Evolutionary conservation across 1,140 invertebrate genomes (phyloP).

Genomic region (Drosophila varians): DNA sequence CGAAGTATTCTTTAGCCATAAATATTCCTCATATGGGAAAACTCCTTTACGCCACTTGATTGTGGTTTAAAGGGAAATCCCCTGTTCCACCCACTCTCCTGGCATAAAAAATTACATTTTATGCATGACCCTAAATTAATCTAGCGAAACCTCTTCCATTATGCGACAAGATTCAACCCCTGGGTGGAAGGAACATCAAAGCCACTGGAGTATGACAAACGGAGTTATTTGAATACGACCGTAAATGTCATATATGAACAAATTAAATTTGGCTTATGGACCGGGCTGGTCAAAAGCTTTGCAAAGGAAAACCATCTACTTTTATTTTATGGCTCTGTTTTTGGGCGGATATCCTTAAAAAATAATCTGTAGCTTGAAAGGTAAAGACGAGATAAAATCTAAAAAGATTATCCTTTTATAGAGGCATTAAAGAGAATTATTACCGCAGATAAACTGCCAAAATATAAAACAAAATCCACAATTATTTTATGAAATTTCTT

Average conservation of each 20-base stretch:
- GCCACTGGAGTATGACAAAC: slow-evolving; percentile 72
- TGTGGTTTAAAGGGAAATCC: slow-evolving; percentile 32
- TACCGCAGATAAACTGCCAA: background rate
- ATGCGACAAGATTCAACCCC: slow-evolving; percentile 34
- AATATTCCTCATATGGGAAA: slow-evolving; percentile 59
- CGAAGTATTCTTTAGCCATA: slow-evolving; percentile 52
- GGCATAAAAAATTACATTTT: slow-evolving; percentile 77
- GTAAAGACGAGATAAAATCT: background rate
- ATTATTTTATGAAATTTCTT: background rate
- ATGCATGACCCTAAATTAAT: slow-evolving; percentile 83
- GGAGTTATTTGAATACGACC: slow-evolving; percentile 75
- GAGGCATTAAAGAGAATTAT: background rate
- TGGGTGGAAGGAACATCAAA: slow-evolving; percentile 68
- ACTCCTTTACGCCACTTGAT: slow-evolving; percentile 55
- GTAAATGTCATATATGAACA: slow-evolving; percentile 73
- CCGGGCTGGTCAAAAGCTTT: slow-evolving; percentile 16
- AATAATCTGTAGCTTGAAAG: background rate
- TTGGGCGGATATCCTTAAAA: slow-evolving; percentile 1
- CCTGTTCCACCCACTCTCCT: slow-evolving; percentile 9
- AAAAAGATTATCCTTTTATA: background rate
- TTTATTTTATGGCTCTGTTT: slow-evolving; percentile 16
- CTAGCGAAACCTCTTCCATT: slow-evolving; percentile 75
- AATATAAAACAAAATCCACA: background rate
- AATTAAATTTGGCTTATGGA: slow-evolving; percentile 76
- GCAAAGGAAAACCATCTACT: slow-evolving; percentile 4